phyloP scores from a whole-genome alignment of 2,797 vertebrate species.

The Toxotes lorentzi region DNA sequence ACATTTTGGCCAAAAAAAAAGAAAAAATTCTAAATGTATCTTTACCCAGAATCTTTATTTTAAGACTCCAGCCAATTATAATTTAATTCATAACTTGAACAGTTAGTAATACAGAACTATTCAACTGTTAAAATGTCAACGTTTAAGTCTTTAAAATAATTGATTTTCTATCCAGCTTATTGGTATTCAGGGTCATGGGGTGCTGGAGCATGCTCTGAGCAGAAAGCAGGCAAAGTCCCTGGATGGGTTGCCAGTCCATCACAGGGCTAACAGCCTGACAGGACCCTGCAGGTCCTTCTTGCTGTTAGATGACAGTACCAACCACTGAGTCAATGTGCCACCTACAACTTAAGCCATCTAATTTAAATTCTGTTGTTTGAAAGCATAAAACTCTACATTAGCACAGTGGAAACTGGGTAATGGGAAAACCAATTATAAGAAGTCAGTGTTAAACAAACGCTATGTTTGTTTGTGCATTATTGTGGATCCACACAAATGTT shows the following conservation, averaged over 20 bases:
- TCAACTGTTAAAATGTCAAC: slow-evolving; percentile 11
- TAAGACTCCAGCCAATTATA: background rate
- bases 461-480: slow-evolving; percentile 44
- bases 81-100: background rate
- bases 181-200: slow-evolving; percentile 70
- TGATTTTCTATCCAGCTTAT: slow-evolving; percentile 40
- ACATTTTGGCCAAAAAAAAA: background rate
- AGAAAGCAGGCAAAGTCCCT: slow-evolving; percentile 51
- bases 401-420: slow-evolving; percentile 50
- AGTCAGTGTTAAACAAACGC: slow-evolving; percentile 40
- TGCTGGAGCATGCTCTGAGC: slow-evolving; percentile 45
- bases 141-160: slow-evolving; percentile 12
- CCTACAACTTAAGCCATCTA: slow-evolving; percentile 59
- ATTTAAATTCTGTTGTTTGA: slow-evolving; percentile 71
- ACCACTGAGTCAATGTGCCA: slow-evolving; percentile 58
- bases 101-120: background rate
- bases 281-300: slow-evolving; percentile 63
- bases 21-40: background rate
- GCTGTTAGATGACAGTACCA: slow-evolving; percentile 65
- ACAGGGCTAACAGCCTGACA: slow-evolving; percentile 67
- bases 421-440: slow-evolving; percentile 67
- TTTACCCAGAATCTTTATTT: background rate
- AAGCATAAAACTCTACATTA: slow-evolving; percentile 59
- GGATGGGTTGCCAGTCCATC: slow-evolving; percentile 60
- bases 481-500: slow-evolving; percentile 32